Base-by-base conservation (phyloP, 1,140 invertebrate species). In the Apis cerana region DNA sequence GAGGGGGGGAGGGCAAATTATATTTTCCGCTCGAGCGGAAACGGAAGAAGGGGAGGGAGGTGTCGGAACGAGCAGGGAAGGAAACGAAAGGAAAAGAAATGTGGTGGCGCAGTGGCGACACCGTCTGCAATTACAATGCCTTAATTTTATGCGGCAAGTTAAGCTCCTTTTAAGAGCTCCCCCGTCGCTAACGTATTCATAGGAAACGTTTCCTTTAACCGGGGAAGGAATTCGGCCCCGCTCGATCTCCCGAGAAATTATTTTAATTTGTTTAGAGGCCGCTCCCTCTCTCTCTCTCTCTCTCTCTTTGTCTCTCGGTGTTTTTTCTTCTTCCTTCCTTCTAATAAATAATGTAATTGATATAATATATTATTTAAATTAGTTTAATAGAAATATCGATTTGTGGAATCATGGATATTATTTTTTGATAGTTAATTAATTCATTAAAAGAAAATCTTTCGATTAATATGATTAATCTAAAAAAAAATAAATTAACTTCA, bases 131-230 rank as follows among this genome's bases (percentile, higher is more conserved):
- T 91, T 92, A 89, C 92, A 90, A 92, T 93, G 90, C 91, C 89
- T 93, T 93, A 93, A 94, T 94, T 94, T 94, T 94, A 94, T 94
- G 93, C 93, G 88, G 86, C 74, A 94, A 93, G 93, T 94, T 93
- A 93, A 93, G 91, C 90, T 92, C 86, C 89, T 91, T 91, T 94
- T 93, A 93, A 93, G 91, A 93, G 91, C 10, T 11, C 33, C 74
- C 19, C 15, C 71, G 59, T 75, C 75, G 48, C 72, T 48, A 64
- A 11, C 69, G 83, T 85, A 89, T 89, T 89, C 88, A 89, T 87
- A 79, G 85, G 43, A 78, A 71, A 86, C 75, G 58, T 86, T 17
- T 85, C 83, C 82, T 81, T 81, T 65, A 71, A 21, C 67, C 23
- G 23, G 48, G 23, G 48, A 27, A 1, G 27, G 61, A 27, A 27